Conservation (phyloP, 2,113 vertebrate genomes). For the Dromaius novaehollandiae region DNA sequence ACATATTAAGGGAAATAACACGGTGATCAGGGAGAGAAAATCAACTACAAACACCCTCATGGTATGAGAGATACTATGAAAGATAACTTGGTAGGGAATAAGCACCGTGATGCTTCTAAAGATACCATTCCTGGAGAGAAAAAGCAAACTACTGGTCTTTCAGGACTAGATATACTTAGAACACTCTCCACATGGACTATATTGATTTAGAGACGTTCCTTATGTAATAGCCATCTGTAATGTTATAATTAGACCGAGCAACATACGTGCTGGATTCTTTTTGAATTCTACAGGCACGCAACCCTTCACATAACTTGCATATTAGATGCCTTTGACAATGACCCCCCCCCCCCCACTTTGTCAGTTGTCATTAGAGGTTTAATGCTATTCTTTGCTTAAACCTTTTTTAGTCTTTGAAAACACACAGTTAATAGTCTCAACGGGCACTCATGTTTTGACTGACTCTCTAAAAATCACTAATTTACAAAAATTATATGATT, state of each 20-base stretch:
- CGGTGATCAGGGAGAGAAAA: not conserved
- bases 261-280: not conserved
- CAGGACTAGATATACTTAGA: slow-evolving; percentile 18
- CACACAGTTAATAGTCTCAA: not conserved
- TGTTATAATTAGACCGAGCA: slow-evolving; percentile 20
- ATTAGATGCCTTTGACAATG: not conserved
- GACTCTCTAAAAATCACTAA: not conserved
- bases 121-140: not conserved
- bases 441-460: not conserved
- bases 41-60: accelerated
- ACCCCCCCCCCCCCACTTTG: not conserved
- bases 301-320: not conserved
- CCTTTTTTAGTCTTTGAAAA: not conserved
- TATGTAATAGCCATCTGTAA: slow-evolving; percentile 57
- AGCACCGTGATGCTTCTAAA: not conserved
- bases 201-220: slow-evolving; percentile 43
- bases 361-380: not conserved
- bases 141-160: not conserved
- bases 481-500: not conserved
- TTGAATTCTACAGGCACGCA: not conserved
- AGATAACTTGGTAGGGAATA: not conserved
- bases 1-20: not conserved
- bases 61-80: not conserved
- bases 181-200: not conserved
- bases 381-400: not conserved